phyloP scores from a whole-genome alignment of 1,140 invertebrate genomes.

The Drosophila saltans region DNA sequence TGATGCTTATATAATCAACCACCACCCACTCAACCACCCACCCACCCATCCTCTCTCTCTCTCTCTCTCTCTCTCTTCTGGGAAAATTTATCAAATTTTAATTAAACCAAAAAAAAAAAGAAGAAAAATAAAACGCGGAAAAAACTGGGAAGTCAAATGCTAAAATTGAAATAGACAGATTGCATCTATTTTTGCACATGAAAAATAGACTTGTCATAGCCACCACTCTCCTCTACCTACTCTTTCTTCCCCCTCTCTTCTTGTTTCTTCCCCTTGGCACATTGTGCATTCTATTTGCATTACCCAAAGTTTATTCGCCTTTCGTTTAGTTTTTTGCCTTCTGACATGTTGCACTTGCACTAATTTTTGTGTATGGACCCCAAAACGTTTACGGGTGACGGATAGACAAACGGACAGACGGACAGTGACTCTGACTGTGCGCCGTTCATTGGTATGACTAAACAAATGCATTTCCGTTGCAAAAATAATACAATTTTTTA shows the following conservation, averaged over 20 bases:
- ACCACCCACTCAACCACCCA: background rate
- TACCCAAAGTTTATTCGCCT: conserved; percentile 73
- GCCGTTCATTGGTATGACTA: conserved; percentile 50
- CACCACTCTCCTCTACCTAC: background rate
- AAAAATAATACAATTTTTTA: conserved; percentile 40
- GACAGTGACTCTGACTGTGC: background rate
- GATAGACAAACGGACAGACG: background rate
- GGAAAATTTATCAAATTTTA: conserved; percentile 38
- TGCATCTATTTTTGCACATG: conserved; percentile 52
- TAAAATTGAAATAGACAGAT: conserved; percentile 25
- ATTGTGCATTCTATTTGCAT: conserved; percentile 21
- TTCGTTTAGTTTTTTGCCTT: conserved; percentile 33
- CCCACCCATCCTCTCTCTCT: background rate
- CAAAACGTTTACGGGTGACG: conserved; percentile 10
- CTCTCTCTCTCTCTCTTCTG: background rate
- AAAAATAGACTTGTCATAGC: conserved; percentile 45
- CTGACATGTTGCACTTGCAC: conserved; percentile 71
- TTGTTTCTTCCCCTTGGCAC: background rate
- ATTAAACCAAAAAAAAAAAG: conserved; percentile 29
- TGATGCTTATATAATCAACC: conserved; percentile 50
- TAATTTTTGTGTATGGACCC: conserved; percentile 50
- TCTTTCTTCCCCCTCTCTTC: background rate
- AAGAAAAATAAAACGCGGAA: background rate
- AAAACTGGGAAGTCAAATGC: background rate
- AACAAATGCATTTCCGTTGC: conserved; percentile 76